Evolutionary conservation across 2,888 invertebrate genomes (phyloP).

Genomic region (Campopleginae sp.): DNA sequence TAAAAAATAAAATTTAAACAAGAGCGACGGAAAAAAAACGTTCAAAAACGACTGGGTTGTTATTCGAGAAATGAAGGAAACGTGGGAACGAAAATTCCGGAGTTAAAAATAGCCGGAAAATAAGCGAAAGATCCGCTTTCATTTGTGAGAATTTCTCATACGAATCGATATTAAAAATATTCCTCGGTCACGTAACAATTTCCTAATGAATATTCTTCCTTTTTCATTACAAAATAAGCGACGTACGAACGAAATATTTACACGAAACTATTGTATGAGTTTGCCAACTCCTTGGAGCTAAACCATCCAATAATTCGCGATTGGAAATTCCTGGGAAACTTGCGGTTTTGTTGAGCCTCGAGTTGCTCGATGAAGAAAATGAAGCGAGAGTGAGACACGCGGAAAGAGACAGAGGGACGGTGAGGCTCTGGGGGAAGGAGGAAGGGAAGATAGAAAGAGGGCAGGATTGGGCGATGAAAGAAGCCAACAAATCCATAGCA

Average conservation of each 20-base stretch:
- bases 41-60: too few species aligned
- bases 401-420: not conserved
- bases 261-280: conserved; percentile 44
- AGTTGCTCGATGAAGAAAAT: conserved; percentile 62
- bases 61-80: not conserved
- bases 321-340: conserved; percentile 62
- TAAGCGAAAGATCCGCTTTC: not conserved
- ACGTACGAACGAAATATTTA: conserved; percentile 39
- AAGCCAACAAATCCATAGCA: conserved; percentile 54
- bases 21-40: not conserved
- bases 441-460: conserved; percentile 9
- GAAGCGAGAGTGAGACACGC: conserved; percentile 21
- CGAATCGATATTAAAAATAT: not conserved
- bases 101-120: not conserved
- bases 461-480: conserved; percentile 27
- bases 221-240: conserved; percentile 25
- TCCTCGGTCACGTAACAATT: not conserved
- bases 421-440: not conserved
- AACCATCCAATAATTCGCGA: conserved; percentile 63
- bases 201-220: conserved; percentile 29
- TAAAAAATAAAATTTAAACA: not conserved
- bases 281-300: conserved; percentile 49
- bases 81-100: not conserved
- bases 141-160: not conserved
- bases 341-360: conserved; percentile 49